These are phyloP conservation scores for Dromococcyx pavoninus DNA, from an alignment of 2,797 vertebrate genomes.

Conservation along the genomic window DNA sequence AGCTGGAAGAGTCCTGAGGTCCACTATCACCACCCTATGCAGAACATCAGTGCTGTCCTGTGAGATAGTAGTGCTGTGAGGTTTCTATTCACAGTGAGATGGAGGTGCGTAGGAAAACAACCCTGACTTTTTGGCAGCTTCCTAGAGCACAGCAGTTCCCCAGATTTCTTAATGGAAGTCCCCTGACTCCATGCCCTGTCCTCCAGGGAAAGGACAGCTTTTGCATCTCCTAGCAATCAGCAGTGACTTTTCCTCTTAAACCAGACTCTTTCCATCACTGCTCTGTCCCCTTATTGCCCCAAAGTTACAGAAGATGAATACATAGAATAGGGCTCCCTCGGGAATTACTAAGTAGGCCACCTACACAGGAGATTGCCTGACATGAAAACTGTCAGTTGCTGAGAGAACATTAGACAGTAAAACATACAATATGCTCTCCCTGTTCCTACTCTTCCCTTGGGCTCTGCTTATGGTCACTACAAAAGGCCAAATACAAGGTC, in stretches of 20 bases:
- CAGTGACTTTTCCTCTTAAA: neutral
- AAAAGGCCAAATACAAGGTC: neutral
- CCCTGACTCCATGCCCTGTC: neutral
- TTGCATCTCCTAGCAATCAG: neutral
- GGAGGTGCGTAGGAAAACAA: fast-evolving
- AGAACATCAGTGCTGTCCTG: too few relatives aligned
- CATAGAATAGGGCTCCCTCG: neutral
- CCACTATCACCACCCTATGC: neutral
- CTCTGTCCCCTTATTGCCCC: neutral
- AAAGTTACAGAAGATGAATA: neutral
- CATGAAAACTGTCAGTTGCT: neutral
- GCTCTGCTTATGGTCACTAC: neutral
- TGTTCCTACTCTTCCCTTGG: neutral
- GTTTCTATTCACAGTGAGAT: neutral
- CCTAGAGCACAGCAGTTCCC: neutral
- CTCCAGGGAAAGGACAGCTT: neutral
- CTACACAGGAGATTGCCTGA: neutral
- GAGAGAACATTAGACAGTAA: neutral
- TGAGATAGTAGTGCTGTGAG: neutral
- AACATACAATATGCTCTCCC: neutral
- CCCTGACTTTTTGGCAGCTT: neutral
- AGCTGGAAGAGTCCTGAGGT: neutral
- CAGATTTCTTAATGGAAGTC: neutral
- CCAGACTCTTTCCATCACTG: neutral
- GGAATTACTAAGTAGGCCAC: neutral